Evolutionary conservation across 92 coral and sea anemone species (phyloP).

Genomic region (Porites divaricata): DNA sequence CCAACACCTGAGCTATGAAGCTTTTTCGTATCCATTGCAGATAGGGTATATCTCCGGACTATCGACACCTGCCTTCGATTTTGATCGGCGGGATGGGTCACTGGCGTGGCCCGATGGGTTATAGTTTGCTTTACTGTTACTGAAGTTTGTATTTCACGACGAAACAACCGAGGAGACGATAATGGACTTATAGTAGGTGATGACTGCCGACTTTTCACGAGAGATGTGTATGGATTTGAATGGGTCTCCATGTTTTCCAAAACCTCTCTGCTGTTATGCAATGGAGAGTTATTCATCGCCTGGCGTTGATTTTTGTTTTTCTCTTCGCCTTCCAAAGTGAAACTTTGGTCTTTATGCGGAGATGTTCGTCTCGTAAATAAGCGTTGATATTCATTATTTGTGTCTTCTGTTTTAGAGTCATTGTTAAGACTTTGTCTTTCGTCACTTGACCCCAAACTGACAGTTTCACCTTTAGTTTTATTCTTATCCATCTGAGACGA

Average conservation of each 20-base stretch:
- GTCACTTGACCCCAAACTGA: background rate
- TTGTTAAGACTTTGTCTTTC: background rate
- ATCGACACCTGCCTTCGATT: constrained; percentile 18
- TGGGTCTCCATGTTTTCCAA: constrained; percentile 4
- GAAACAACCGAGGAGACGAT: constrained; percentile 15
- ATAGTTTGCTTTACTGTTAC: constrained; percentile 10
- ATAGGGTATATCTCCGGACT: constrained; percentile 39
- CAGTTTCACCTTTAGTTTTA: background rate
- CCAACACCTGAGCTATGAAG: background rate
- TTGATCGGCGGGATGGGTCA: background rate
- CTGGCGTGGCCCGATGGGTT: constrained; percentile 22
- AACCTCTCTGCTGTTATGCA: background rate
- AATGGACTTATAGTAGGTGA: constrained; percentile 18
- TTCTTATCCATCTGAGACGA: background rate
- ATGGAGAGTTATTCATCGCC: background rate
- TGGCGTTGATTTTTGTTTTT: background rate
- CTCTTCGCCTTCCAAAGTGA: background rate
- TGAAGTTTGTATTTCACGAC: constrained; percentile 12
- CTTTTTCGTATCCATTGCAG: constrained; percentile 47
- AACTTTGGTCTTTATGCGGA: background rate
- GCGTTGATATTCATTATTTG: background rate
- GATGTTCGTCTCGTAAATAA: constrained; percentile 12
- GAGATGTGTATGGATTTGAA: constrained; percentile 22
- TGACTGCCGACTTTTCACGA: constrained; percentile 17
- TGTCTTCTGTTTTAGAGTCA: background rate